Evolutionary conservation across 2,888 invertebrate genomes (phyloP), one percentile per base, ranked within the genome.

Genomic region (Parthenolecanium corni): DNA sequence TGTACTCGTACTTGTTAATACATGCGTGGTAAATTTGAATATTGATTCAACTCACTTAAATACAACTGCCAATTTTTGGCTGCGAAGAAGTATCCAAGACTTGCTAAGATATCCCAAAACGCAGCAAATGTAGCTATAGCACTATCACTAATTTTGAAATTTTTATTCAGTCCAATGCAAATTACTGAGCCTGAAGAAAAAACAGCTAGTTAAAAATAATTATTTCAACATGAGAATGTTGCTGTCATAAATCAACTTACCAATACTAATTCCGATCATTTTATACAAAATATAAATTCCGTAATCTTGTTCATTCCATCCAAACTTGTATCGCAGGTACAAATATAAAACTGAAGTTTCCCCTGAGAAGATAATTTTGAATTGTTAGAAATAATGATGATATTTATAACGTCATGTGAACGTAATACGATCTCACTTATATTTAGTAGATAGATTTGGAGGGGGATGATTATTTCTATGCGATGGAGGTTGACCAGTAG

Each of bases 291-390:
- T 64, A 54, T 67, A 69, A 52, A 67, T 51, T 51, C 68, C 67
- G 65, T 67, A 69, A 47, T 67, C 65, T 18, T 66, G 66, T 64
- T 67, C 69, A 21, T 67, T 57, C 68, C 68, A 69, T 3, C 67
- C 18, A 52, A 68, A 69, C 38, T 65, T 62, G 47, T 66, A 67
- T 11, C 68, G 57, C 6, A 67, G 58, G 44, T 67, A 69, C 18
- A 68, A 62, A 62, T 68, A 68, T 21, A 65, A 52, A 6, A 69
- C 66, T 24, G 66, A 58, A 20, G 58, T 51, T 58, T 69, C 69
- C 14, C 68, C 69, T 69, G 47, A 36, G 67, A 67, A 21, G 53
- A 21, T 5, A 18, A 42, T 31, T 31, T 31, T 31, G 31, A 6
- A 9, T 31, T 6, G 9, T 31, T 31, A n/a, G n/a, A n/a, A n/a